Evolutionary conservation across 1,140 invertebrate genomes (phyloP).

Genomic region (Helicoverpa armigera): DNA sequence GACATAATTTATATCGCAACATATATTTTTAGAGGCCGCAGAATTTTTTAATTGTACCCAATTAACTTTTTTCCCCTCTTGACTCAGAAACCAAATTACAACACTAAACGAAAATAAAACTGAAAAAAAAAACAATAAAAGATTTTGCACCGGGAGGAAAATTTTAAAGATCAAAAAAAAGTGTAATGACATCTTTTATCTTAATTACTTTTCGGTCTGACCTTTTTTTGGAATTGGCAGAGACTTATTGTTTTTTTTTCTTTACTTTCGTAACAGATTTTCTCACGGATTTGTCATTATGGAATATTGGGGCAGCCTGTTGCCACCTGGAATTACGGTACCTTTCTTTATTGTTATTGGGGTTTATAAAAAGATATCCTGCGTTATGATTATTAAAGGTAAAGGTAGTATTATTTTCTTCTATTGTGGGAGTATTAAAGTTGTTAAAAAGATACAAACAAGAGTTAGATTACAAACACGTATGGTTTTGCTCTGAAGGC

Average conservation of each 20-base stretch:
- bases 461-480: slow-evolving; percentile 4
- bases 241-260: slow-evolving; percentile 42
- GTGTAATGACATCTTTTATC: slow-evolving; percentile 34
- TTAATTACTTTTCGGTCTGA: slow-evolving; percentile 42
- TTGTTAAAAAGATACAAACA: slow-evolving; percentile 12
- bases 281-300: slow-evolving; percentile 35
- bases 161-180: slow-evolving; percentile 41
- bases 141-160: slow-evolving; percentile 33
- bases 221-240: slow-evolving; percentile 24
- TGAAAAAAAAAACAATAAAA: slow-evolving; percentile 31
- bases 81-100: slow-evolving; percentile 58
- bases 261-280: not conserved
- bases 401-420: not conserved
- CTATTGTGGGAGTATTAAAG: slow-evolving; percentile 16
- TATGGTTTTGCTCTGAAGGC: slow-evolving; percentile 17
- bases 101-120: slow-evolving; percentile 42
- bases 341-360: slow-evolving; percentile 18
- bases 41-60: slow-evolving; percentile 66
- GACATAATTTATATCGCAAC: slow-evolving; percentile 29
- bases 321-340: slow-evolving; percentile 12
- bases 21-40: slow-evolving; percentile 61
- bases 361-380: slow-evolving; percentile 29
- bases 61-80: slow-evolving; percentile 63
- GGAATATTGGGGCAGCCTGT: slow-evolving; percentile 21
- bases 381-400: slow-evolving; percentile 3